Evolutionary conservation across 2,888 invertebrate genomes (phyloP).

Genomic region (Arctia plantaginis): DNA sequence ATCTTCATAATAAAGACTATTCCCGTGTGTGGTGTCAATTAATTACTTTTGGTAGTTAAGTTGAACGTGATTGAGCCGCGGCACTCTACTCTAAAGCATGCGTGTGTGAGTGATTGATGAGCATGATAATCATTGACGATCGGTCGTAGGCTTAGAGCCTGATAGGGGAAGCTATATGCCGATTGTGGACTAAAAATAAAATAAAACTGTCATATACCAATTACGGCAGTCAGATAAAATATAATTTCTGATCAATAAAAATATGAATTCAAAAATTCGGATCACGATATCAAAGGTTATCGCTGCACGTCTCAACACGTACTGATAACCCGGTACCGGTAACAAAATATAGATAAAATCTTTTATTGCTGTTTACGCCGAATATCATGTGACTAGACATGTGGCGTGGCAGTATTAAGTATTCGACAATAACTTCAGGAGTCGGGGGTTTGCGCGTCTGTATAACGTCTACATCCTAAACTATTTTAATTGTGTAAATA

Average conservation of each 20-base stretch:
- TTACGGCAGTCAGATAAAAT: not conserved
- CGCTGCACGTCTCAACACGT: not conserved
- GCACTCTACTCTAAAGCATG: not conserved
- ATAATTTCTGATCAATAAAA: not conserved
- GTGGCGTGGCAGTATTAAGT: not conserved
- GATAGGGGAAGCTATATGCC: not conserved
- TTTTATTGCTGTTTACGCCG: not conserved
- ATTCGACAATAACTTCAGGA: not conserved
- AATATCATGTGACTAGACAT: not conserved
- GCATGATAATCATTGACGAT: not conserved
- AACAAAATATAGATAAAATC: slow-evolving; percentile 3
- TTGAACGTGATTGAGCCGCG: slow-evolving; percentile 13
- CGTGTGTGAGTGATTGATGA: slow-evolving; percentile 3
- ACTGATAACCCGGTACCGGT: slow-evolving; percentile 5
- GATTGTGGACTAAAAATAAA: not conserved
- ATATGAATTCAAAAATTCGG: not conserved
- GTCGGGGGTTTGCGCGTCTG: not conserved
- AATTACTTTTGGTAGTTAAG: slow-evolving; percentile 29
- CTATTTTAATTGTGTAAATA: not conserved
- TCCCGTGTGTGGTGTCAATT: slow-evolving; percentile 31
- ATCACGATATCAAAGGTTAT: slow-evolving; percentile 1
- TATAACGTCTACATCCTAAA: not conserved
- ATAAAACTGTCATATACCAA: not conserved
- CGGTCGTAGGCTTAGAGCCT: not conserved
- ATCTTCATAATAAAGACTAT: slow-evolving; percentile 37